A percentile compares a stretch with the other conserved stretches of the same genome.
Conservation (phyloP, 2,113 vertebrate genomes). For the Ceyx melanurus region DNA sequence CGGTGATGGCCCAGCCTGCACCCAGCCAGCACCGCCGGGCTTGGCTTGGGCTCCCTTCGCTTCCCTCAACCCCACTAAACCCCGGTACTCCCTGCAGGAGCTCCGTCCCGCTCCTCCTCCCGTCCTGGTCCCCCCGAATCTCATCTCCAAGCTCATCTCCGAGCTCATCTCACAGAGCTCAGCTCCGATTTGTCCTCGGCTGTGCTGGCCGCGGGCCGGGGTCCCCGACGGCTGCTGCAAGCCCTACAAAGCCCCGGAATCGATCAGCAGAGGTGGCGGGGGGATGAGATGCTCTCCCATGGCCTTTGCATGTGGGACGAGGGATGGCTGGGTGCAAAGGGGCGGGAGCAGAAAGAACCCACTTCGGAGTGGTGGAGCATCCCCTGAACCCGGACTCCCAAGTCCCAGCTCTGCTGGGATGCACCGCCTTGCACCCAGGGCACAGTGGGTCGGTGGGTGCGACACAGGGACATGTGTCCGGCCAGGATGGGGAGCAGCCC, state of each 20-base stretch:
- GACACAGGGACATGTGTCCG: not conserved
- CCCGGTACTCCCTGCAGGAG: not conserved
- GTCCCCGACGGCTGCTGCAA: not conserved
- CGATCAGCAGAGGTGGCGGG: accelerated
- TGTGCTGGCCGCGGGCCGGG: not conserved
- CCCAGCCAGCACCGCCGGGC: not conserved
- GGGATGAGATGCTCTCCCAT: not conserved
- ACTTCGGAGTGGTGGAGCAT: not conserved
- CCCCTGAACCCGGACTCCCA: accelerated
- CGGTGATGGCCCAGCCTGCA: not conserved
- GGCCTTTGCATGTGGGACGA: accelerated
- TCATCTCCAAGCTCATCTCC: not conserved
- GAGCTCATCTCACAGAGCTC: too few species aligned
- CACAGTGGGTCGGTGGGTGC: not conserved
- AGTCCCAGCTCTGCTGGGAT: not conserved
- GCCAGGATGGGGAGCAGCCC: not conserved
- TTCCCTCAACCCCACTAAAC: not conserved
- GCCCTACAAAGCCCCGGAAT: not conserved
- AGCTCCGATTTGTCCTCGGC: not conserved
- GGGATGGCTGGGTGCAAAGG: accelerated
- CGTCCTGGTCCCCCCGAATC: not conserved
- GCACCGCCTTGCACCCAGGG: accelerated
- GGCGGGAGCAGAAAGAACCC: not conserved
- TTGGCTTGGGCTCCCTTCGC: not conserved
- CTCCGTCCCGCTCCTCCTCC: not conserved